Base-by-base conservation (phyloP, 2,888 invertebrate species). In the Argyra leucocephala region DNA sequence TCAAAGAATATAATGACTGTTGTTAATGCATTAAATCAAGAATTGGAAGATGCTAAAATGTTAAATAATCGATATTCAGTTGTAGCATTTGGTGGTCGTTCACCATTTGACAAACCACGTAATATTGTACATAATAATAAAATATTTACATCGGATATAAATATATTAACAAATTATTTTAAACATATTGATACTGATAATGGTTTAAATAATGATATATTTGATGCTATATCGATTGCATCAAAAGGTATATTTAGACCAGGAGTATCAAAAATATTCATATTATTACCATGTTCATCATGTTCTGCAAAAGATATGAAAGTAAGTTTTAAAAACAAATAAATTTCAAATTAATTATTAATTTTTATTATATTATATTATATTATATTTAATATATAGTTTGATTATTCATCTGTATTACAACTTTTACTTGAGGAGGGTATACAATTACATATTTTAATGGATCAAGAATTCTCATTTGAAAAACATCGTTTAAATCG, bases 361-460 rank as follows among this genome's bases (percentile, higher is more conserved):
- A 4, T 21, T 36, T 61, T 36, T 57, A 10, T 58, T 57, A 31
- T 57, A 57, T 59, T 26, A 18, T 48, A 37, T 15, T 7, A 58
- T 59, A 9, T 9, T 26, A 10, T n/a, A 15, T 63, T 22, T 69
- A 69, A 62, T 61, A 71, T 71, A 66, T 78, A 91, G 87, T 79
- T 90, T 78, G 93, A 93, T 77, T 93, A 91, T 76, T 86, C 90
- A 3, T 90, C 90, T 26, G 84, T 93, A 66, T 86, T 90, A 74
- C 90, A 93, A 81, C 87, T 88, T 70, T 81, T 94, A 75, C 82
- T 89, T 71, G 93, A 93, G 78, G 89, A 87, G 75, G 89, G 88
- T 2, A 87, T 91, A 66, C 88, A 87, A 3, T 82, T 94, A 1
- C 93, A 94, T 75, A 87, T 93, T 67, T 77, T 94, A 36, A 91